Conservation (phyloP, 1,140 invertebrate species). For the Pygmarrhopalites habei region DNA sequence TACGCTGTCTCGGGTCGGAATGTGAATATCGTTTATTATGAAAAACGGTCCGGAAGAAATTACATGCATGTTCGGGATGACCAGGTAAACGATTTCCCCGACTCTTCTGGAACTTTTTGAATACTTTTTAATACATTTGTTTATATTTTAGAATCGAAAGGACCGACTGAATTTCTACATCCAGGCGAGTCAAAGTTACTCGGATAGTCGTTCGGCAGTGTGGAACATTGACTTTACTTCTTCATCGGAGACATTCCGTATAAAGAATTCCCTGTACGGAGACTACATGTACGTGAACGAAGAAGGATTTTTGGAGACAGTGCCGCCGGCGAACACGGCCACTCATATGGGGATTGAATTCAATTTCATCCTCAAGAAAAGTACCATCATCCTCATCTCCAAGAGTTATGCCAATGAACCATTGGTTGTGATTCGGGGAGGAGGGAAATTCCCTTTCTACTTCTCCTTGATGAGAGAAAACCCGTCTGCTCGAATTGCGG, state of each 20-base stretch:
- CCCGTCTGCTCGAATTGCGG: background rate
- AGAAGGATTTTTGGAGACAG: slow-evolving; percentile 7
- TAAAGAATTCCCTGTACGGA: slow-evolving; percentile 2
- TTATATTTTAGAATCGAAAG: no score
- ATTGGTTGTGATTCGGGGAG: slow-evolving; percentile 3
- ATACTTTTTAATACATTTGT: no score
- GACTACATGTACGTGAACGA: slow-evolving; percentile 13
- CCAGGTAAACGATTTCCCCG: no score
- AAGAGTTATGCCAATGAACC: background rate
- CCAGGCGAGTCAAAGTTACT: slow-evolving; percentile 3
- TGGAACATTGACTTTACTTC: background rate
- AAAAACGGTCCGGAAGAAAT: background rate
- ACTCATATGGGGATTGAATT: background rate
- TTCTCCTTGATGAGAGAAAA: slow-evolving; percentile 3
- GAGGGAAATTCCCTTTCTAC: slow-evolving; percentile 6
- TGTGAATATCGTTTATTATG: slow-evolving; percentile 8
- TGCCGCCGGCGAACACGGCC: background rate
- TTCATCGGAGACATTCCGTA: background rate
- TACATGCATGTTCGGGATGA: slow-evolving; percentile 14
- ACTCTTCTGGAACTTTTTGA: no score
- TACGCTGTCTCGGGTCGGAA: slow-evolving; percentile 5
- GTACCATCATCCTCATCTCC: background rate
- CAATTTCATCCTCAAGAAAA: background rate
- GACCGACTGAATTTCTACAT: slow-evolving; percentile 8
- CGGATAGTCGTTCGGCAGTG: slow-evolving; percentile 8